Evolutionary conservation across 2,113 vertebrate species (phyloP).

Genomic region (Pan paniscus): DNA sequence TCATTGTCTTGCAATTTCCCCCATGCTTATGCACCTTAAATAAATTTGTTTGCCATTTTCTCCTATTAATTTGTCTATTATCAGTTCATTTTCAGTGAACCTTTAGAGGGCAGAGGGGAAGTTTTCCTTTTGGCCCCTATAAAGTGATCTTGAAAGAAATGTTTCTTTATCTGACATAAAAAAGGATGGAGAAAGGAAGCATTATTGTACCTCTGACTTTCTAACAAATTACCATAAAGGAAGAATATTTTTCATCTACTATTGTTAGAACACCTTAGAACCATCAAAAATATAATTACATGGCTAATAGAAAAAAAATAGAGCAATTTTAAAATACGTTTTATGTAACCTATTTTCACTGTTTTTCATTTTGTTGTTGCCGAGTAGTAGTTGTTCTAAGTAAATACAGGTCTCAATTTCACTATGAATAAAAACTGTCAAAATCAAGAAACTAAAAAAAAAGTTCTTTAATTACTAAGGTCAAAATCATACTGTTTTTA

Average conservation of each 20-base stretch:
- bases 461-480: not conserved
- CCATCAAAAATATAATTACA: not conserved
- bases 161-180: not conserved
- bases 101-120: not conserved
- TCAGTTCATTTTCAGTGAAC: not conserved
- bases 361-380: slow-evolving; percentile 24
- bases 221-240: not conserved
- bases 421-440: not conserved
- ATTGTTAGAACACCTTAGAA: not conserved
- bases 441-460: slow-evolving; percentile 1
- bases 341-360: not conserved
- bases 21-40: not conserved
- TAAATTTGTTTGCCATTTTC: not conserved
- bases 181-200: not conserved
- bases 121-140: not conserved
- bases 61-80: not conserved
- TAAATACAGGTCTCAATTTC: not conserved
- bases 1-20: not conserved
- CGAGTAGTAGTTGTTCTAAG: not conserved
- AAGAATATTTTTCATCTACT: not conserved
- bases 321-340: not conserved
- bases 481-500: slow-evolving; percentile 42
- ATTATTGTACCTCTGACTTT: not conserved
- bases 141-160: not conserved
- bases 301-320: slow-evolving; percentile 2